A percentile compares a stretch with the other conserved stretches of the same genome.
phyloP scores from a whole-genome alignment of 1,140 invertebrate species.

The Dufourea novaeangliae region DNA sequence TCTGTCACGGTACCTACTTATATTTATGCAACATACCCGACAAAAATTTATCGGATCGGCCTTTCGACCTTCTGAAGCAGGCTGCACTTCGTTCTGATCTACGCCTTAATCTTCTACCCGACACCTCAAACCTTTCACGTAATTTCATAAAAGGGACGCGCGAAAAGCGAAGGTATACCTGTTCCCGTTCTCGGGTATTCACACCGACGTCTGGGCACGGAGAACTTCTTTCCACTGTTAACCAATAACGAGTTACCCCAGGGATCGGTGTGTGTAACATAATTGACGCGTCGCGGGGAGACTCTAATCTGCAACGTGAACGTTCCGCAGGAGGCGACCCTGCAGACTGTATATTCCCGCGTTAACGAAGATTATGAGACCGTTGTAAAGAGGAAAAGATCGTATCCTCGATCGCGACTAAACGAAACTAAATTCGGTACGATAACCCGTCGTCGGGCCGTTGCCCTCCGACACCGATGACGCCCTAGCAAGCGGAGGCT shows the following conservation, averaged over 20 bases:
- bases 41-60: too few relatives aligned
- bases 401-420: background rate
- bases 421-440: slow-evolving; percentile 1
- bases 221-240: slow-evolving; percentile 8
- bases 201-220: background rate
- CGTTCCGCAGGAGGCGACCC: background rate
- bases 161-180: background rate
- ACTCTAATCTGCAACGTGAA: background rate
- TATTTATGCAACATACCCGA: too few relatives aligned
- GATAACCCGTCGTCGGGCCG: background rate
- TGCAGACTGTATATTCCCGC: background rate
- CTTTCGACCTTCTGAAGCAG: too few relatives aligned
- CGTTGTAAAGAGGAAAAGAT: background rate
- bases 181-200: background rate
- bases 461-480: background rate
- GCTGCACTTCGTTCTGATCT: background rate
- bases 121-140: background rate
- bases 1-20: too few relatives aligned
- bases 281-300: background rate
- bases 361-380: slow-evolving; percentile 25
- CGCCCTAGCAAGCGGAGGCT: too few relatives aligned
- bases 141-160: background rate
- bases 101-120: too few relatives aligned
- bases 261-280: background rate
- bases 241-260: background rate